Conservation (phyloP, 1,140 invertebrate species). For the Bacillus rossius region DNA sequence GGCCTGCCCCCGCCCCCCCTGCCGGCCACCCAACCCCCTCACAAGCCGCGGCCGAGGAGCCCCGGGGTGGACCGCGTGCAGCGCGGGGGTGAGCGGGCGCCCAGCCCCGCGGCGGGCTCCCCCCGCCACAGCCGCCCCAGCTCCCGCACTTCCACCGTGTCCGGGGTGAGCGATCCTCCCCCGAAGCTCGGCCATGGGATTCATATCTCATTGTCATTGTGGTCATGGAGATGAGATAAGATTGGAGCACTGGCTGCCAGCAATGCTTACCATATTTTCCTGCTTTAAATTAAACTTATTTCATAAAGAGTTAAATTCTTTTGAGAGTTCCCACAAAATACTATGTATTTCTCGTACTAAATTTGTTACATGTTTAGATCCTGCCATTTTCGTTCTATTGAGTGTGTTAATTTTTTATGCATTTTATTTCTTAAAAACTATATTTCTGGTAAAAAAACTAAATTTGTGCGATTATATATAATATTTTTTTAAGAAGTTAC, state of each 20-base stretch:
- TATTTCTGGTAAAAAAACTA: no score
- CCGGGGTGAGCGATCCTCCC: conserved; percentile 20
- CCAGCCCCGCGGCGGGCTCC: conserved; percentile 40
- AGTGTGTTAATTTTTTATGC: no score
- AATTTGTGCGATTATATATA: no score
- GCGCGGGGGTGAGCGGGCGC: conserved; percentile 45
- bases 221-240: no score
- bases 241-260: no score
- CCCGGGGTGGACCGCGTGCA: conserved; percentile 30
- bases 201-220: no score
- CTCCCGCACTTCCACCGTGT: conserved; percentile 34
- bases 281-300: background rate
- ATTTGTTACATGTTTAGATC: no score
- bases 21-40: conserved; percentile 42
- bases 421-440: no score
- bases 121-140: conserved; percentile 41
- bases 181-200: background rate
- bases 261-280: background rate
- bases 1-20: conserved; percentile 50
- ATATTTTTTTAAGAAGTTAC: no score
- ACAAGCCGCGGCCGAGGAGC: conserved; percentile 38
- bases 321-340: background rate
- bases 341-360: no score
- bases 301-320: background rate
- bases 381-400: no score